Conservation (phyloP, 2,888 invertebrate genomes). For the Nephrotoma flavescens region DNA sequence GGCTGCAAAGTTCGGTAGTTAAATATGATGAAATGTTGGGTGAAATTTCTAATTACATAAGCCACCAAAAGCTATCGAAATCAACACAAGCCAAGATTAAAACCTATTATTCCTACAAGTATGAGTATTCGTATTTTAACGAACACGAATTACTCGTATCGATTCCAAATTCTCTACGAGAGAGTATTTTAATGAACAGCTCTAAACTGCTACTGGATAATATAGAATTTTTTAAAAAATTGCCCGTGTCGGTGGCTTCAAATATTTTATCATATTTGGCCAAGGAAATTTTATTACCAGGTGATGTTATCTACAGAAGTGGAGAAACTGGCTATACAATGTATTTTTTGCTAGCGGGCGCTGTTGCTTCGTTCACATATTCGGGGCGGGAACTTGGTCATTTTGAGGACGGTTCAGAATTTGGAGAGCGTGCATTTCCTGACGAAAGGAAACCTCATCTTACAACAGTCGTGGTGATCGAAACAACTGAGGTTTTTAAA, state of each 20-base stretch:
- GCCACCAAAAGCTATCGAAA: neutral
- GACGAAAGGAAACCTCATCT: neutral
- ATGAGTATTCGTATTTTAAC: neutral
- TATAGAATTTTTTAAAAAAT: neutral
- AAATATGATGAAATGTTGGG: neutral
- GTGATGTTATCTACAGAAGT: constrained; percentile 42
- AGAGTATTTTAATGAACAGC: neutral
- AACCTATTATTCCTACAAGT: neutral
- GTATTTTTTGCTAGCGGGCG: constrained; percentile 47
- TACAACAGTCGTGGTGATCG: neutral
- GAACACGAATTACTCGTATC: neutral
- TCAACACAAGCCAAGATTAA: neutral
- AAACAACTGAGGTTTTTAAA: neutral
- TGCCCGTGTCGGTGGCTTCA: constrained; percentile 20
- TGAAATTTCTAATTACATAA: neutral
- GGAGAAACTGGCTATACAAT: constrained; percentile 45
- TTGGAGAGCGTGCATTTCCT: constrained; percentile 33
- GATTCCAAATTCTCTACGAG: neutral
- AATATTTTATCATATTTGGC: constrained; percentile 37
- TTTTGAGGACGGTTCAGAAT: constrained; percentile 40
- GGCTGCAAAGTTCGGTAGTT: neutral
- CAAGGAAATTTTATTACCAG: constrained; percentile 42
- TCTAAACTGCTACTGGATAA: neutral
- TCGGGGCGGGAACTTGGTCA: constrained; percentile 43
- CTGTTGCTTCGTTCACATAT: constrained; percentile 42